Evolutionary conservation across 2,888 invertebrate genomes (phyloP).

Genomic region (Deilephila porcellus): DNA sequence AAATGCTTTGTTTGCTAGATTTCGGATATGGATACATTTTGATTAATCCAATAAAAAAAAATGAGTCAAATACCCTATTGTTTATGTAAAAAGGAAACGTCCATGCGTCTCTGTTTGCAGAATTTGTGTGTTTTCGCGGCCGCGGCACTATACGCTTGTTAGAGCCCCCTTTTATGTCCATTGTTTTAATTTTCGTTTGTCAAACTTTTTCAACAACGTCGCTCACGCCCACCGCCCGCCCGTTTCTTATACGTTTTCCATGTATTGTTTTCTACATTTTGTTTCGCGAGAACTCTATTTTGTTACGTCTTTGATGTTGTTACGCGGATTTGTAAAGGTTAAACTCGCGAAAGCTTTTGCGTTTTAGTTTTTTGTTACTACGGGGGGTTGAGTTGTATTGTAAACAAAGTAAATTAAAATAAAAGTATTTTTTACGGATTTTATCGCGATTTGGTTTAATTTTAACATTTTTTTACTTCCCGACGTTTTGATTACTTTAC

Average conservation of each 20-base stretch:
- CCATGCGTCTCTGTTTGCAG: not conserved
- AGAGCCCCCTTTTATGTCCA: slow-evolving; percentile 18
- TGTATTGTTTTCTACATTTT: slow-evolving; percentile 11
- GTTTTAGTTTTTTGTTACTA: not conserved
- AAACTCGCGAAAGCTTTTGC: not conserved
- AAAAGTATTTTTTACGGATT: no score
- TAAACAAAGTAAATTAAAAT: no score
- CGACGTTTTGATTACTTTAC: no score
- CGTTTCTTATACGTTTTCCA: not conserved
- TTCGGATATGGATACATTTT: no score
- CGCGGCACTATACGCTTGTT: slow-evolving; percentile 1
- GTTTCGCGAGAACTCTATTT: slow-evolving; percentile 1
- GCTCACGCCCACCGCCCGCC: not conserved
- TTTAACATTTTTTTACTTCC: no score
- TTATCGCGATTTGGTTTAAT: no score
- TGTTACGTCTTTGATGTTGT: not conserved
- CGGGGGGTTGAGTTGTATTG: not conserved
- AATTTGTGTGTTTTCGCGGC: slow-evolving; percentile 1
- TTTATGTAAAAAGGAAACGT: not conserved
- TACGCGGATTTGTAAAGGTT: not conserved
- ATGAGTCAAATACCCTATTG: no score
- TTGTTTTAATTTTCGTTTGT: slow-evolving; percentile 27
- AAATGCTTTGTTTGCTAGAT: no score
- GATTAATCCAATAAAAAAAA: no score
- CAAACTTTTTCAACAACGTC: slow-evolving; percentile 11